Base-by-base conservation (phyloP, 2,888 invertebrate genomes). In the Pachydiplax longipennis region DNA sequence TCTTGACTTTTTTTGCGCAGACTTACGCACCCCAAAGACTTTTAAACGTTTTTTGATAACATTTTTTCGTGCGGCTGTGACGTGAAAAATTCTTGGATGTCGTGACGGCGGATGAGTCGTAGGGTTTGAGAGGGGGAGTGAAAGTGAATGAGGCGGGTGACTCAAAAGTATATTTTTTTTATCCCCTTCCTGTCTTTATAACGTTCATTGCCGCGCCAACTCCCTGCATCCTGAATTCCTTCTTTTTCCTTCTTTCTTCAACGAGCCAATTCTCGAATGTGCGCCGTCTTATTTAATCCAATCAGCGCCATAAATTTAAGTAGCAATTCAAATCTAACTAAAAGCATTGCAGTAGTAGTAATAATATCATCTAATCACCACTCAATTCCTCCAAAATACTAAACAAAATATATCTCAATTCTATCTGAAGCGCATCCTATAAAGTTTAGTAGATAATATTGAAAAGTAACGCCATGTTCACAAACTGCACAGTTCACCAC, bases 161-260 rank as follows among this genome's bases (percentile, higher is more conserved):
- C 73, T 73, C 65, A 65, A 73, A 73, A 18, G 73, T 73, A 31
- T 10, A 5, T 73, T 31, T 73, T 73, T 73, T n/a, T 25, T 73
- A 73, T 73, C 31, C 87, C 61, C 87, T 87, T 87, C 87, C 87
- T 61, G 87, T 18, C 87, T 87, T 87, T 87, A 65, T 65, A 37
- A 31, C 61, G 37, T 22, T 22, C 61, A 22, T 18, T 40, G 58
- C 87, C 83, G 44, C 83, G 25, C 83, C 53, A 58, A 35, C 83
- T 22, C 58, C 58, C 4, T 37, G 31, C 31, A 25, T 73, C 73
- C 73, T 73, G 31, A 31, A 35, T 4, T 87, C 61, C 35, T 10
- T 10, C 15, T 22, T 37, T 8, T 40, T n/a, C 61, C 37, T 35
- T 87, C 61, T 31, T 65, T 87, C 22, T 87, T 87, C 65, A 35